These are phyloP conservation scores for Nilaparvata lugens DNA, from an alignment of 1,140 invertebrate species.

Conservation along the genomic window DNA sequence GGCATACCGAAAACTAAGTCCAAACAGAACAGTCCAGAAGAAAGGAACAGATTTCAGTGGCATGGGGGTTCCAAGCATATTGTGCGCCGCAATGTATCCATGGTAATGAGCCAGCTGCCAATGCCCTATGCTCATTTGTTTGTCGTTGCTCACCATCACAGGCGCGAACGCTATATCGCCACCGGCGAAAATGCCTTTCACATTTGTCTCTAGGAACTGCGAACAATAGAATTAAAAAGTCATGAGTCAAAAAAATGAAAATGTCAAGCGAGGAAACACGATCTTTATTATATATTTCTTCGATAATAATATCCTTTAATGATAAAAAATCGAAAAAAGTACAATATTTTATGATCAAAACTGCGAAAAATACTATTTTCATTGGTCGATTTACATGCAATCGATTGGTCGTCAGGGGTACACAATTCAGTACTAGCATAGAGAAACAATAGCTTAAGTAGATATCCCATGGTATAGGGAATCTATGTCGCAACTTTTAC, in stretches of 20 bases:
- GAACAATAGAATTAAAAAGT: conserved; percentile 21
- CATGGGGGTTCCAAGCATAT: conserved; percentile 58
- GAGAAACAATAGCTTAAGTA: too few species aligned
- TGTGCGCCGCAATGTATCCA: conserved; percentile 73
- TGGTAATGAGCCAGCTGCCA: conserved; percentile 84
- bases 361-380: too few species aligned
- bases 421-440: too few species aligned
- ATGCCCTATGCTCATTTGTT: conserved; percentile 71
- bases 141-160: conserved; percentile 49
- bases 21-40: conserved; percentile 87
- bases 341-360: too few species aligned
- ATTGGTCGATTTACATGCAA: too few species aligned
- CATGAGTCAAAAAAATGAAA: not conserved
- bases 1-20: conserved; percentile 79
- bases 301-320: not conserved
- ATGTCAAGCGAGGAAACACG: not conserved
- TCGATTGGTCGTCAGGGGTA: too few species aligned
- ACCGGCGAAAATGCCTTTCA: conserved; percentile 70
- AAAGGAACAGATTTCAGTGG: conserved; percentile 62
- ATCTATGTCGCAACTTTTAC: too few species aligned
- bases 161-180: conserved; percentile 91
- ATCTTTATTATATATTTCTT: not conserved
- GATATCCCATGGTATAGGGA: too few species aligned
- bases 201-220: conserved; percentile 67
- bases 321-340: too few species aligned